Percentiles rank a stretch among this genome's conserved stretches.
phyloP scores from a whole-genome alignment of 2,797 vertebrate species.

The Enteromius afrohamiltoni region DNA sequence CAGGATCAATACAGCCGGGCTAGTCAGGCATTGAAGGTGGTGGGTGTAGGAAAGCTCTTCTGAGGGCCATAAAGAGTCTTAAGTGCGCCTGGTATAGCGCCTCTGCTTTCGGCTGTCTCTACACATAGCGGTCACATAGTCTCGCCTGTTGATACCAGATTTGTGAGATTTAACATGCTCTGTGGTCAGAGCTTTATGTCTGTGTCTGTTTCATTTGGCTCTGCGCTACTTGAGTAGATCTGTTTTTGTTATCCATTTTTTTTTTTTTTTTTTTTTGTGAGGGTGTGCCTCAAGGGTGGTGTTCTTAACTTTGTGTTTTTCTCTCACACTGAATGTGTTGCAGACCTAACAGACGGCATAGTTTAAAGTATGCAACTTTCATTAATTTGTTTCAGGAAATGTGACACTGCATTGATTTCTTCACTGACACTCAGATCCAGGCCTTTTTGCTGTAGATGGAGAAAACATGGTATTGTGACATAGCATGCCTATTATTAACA shows the following conservation, averaged over 20 bases:
- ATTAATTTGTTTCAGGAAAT: background rate
- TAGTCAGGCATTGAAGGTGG: constrained; percentile 47
- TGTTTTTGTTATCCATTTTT: background rate
- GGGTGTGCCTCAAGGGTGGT: background rate
- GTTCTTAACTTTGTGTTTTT: background rate
- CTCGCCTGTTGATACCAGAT: constrained; percentile 10
- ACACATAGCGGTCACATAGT: constrained; percentile 53
- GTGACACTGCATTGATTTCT: background rate
- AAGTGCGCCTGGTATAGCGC: constrained; percentile 37
- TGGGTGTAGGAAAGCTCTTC: constrained; percentile 55
- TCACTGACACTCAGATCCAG: background rate
- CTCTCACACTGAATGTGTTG: background rate
- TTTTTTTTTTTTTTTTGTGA: constrained; percentile 13
- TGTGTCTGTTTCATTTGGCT: constrained; percentile 10
- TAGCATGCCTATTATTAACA: background rate
- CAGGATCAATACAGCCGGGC: constrained; percentile 79
- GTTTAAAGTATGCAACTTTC: background rate
- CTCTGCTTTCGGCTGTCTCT: constrained; percentile 38
- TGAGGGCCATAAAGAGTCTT: constrained; percentile 53
- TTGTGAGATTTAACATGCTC: constrained; percentile 27
- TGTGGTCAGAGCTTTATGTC: constrained; percentile 13
- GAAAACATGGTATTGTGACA: background rate
- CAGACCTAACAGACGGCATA: background rate
- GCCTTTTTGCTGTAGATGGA: background rate
- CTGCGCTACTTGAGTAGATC: constrained; percentile 18